phyloP scores from a whole-genome alignment of 2,888 invertebrate species.

The Charanyca ferruginea region DNA sequence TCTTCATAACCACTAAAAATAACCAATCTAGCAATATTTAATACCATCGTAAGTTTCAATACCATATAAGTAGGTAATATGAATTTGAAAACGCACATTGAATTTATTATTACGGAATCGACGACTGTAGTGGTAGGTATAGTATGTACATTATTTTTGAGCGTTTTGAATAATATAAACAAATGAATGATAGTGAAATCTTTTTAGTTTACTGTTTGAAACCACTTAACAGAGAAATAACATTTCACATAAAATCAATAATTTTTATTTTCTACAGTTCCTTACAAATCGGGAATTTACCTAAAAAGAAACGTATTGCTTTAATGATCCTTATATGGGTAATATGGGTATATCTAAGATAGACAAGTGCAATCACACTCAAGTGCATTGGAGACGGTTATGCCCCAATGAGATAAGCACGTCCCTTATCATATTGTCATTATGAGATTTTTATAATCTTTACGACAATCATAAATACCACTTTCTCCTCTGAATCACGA shows the following conservation, averaged over 20 bases:
- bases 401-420: slow-evolving; percentile 30
- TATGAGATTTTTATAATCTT: slow-evolving; percentile 26
- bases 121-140: no score
- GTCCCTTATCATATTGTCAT: slow-evolving; percentile 9
- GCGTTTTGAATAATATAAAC: no score
- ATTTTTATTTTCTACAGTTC: background rate
- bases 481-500: background rate
- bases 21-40: no score
- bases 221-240: background rate
- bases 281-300: slow-evolving; percentile 28
- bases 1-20: no score
- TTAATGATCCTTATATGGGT: background rate
- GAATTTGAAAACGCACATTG: no score
- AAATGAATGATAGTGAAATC: no score
- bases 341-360: slow-evolving; percentile 13
- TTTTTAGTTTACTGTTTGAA: background rate
- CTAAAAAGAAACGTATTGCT: background rate
- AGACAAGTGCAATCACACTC: background rate
- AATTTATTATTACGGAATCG: no score
- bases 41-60: no score
- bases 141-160: no score
- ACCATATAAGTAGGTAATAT: no score
- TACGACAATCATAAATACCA: background rate
- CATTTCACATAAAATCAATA: background rate
- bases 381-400: slow-evolving; percentile 12